Evolutionary conservation across 2,888 invertebrate genomes (phyloP), one percentile per base, ranked within the genome.

Genomic region (Torymus aiolomorphi): DNA sequence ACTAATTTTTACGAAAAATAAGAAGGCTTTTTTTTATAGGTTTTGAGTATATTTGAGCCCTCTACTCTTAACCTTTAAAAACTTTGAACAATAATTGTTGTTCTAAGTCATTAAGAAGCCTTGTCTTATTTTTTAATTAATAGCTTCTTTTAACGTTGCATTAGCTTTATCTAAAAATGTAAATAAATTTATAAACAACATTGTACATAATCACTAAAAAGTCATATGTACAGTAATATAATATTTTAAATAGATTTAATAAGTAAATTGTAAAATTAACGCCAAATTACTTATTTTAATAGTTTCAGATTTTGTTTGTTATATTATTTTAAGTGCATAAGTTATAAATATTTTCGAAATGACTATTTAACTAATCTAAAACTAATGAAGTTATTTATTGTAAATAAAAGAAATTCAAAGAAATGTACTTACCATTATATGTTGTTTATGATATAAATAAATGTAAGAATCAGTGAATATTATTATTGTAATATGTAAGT

Each of bases 41-140:
- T 80, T 83, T 54, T 59, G 76, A 81, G 71, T 74, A 83, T 76
- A 75, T 76, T 54, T 83, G 83, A 83, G 83, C 81, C 82, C 83
- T 24, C 77, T 82, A 82, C 76, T 76, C 78, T 70, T 18, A 81
- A 80, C 73, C 78, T 81, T 65, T 72, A 59, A 31, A 3, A 67
- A 67, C 16, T 78, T 56, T 63, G 42, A 69, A 67, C 10, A 20
- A 51, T 59, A 20, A 12, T 52, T 13, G 20, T 69, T 78, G n/a
- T 69, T 74, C 3, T 16, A 67, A 67, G 12, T 73, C 51, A 4
- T 62, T 3, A 66, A 67, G 57, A 80, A 10, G 4, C 63, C 63
- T 74, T 57, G 14, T 24, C 5, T 18, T 3, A 42, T 8, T 31
- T 24, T 65, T 57, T 12, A 13, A 2, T 14, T 70, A 42, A 49